Percentiles rank a stretch among this genome's conserved stretches.
phyloP scores from a whole-genome alignment of 2,888 invertebrate genomes.

The Crioceris asparagi region DNA sequence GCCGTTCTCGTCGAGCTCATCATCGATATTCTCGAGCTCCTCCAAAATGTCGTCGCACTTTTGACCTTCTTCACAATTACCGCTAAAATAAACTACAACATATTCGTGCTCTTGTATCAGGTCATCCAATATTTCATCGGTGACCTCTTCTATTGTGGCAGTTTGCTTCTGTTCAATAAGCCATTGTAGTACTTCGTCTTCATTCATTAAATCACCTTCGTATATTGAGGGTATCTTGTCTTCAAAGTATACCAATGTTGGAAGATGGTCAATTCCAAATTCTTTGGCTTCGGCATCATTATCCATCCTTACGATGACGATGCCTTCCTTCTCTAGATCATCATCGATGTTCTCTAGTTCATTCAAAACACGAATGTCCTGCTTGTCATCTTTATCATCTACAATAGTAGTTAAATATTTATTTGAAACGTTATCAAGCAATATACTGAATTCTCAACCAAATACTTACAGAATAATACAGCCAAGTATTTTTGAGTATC shows the following conservation, averaged over 20 bases:
- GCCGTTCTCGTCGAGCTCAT: conserved; percentile 84
- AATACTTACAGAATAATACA: conserved; percentile 81
- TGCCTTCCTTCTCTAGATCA: conserved; percentile 79
- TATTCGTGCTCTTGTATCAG: conserved; percentile 86
- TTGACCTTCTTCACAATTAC: conserved; percentile 78
- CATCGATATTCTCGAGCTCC: conserved; percentile 84
- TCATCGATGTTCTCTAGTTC: conserved; percentile 90
- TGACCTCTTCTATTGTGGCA: conserved; percentile 89
- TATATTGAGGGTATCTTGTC: conserved; percentile 84
- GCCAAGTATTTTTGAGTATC: conserved; percentile 72
- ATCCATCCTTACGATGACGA: conserved; percentile 82
- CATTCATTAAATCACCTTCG: conserved; percentile 84
- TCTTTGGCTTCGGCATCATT: conserved; percentile 85
- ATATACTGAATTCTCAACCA: not conserved
- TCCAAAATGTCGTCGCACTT: conserved; percentile 76
- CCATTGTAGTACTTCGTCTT: conserved; percentile 87
- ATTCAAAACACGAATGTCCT: conserved; percentile 76
- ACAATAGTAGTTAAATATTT: conserved; percentile 5
- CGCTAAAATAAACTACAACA: conserved; percentile 89
- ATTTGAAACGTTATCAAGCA: not conserved
- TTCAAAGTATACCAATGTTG: conserved; percentile 79
- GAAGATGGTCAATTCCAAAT: conserved; percentile 81
- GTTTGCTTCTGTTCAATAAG: conserved; percentile 76
- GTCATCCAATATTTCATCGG: conserved; percentile 77
- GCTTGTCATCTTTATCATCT: conserved; percentile 86